Conservation (phyloP, 1,140 invertebrate species). For the Saccostrea cuccullata region DNA sequence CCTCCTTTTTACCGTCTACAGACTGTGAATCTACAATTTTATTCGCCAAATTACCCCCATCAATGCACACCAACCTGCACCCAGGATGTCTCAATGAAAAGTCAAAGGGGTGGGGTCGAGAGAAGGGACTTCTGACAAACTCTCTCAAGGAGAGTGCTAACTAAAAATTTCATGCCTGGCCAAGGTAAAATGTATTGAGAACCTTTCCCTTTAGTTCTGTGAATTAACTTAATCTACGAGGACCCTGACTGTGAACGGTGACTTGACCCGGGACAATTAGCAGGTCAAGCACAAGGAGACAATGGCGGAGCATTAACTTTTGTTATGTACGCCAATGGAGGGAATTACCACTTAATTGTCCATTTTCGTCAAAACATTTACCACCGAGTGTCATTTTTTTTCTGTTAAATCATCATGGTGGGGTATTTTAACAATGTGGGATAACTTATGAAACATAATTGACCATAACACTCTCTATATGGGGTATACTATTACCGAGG, state of each 20-base stretch:
- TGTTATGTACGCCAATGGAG: neutral
- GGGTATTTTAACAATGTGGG: neutral
- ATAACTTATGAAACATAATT: constrained; percentile 11
- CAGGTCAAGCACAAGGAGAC: neutral
- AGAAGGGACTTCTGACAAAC: neutral
- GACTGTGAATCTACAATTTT: neutral
- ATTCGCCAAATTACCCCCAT: neutral
- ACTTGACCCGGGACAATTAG: neutral
- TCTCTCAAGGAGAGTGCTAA: neutral
- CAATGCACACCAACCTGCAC: constrained; percentile 18
- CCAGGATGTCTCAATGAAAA: neutral
- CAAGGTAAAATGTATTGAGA: neutral
- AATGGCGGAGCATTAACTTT: neutral
- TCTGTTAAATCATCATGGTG: constrained; percentile 18
- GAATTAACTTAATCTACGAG: constrained; percentile 13
- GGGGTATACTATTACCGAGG: neutral
- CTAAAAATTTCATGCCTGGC: neutral
- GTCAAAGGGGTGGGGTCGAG: neutral
- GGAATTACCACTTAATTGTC: neutral
- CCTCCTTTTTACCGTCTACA: neutral
- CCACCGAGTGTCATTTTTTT: neutral
- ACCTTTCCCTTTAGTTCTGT: neutral
- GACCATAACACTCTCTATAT: constrained; percentile 13
- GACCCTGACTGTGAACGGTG: neutral
- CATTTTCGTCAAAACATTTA: constrained; percentile 16